These are phyloP conservation scores for Parascotia fuliginaria DNA, from an alignment of 2,888 invertebrate genomes.

Conservation along the genomic window DNA sequence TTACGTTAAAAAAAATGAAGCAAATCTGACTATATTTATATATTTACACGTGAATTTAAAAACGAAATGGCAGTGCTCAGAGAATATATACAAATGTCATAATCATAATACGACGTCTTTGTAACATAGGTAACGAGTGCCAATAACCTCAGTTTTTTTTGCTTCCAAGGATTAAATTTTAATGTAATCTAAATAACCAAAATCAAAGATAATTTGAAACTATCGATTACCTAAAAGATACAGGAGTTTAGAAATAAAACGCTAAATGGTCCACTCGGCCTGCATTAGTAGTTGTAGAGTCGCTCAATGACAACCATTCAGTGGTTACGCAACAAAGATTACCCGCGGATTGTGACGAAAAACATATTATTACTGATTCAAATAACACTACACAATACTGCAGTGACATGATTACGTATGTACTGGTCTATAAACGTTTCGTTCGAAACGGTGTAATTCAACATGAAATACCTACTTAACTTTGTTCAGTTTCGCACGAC, in stretches of 20 bases:
- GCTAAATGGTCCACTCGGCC: neutral
- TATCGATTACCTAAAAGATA: no score
- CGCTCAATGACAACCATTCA: conserved; percentile 61
- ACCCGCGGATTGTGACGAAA: conserved; percentile 66
- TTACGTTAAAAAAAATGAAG: no score
- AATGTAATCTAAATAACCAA: neutral
- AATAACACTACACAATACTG: conserved; percentile 45
- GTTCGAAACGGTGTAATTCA: conserved; percentile 14
- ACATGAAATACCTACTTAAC: conserved; percentile 15
- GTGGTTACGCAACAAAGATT: conserved; percentile 71
- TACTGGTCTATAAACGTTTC: conserved; percentile 35
- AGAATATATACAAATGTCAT: no score
- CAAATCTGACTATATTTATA: no score
- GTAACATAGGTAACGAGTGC: no score
- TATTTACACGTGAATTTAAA: no score
- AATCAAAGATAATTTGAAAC: no score
- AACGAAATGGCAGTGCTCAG: no score
- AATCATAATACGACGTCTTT: no score
- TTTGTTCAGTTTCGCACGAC: conserved; percentile 34
- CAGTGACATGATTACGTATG: conserved; percentile 29
- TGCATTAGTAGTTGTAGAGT: conserved; percentile 8
- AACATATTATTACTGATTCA: conserved; percentile 59
- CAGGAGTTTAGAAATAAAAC: neutral
- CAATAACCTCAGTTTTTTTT: no score
- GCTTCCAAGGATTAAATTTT: no score